phyloP scores from a whole-genome alignment of 2,113 vertebrate genomes.

The Larimichthys polyactis region DNA sequence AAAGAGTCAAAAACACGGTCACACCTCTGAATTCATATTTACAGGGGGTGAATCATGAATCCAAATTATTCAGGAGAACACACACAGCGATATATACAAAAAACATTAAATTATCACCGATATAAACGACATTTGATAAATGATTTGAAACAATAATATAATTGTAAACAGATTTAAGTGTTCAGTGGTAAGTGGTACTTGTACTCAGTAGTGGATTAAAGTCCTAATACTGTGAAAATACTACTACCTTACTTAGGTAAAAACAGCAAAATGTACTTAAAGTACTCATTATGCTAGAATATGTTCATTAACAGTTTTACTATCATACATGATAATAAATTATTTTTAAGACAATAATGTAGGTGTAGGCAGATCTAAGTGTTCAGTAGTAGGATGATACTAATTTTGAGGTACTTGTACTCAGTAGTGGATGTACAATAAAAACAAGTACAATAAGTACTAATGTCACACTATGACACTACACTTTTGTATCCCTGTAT shows the following conservation, averaged over 20 bases:
- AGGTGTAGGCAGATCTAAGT: background rate
- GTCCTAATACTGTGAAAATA: background rate
- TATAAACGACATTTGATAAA: background rate
- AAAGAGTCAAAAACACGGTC: slow-evolving; percentile 14
- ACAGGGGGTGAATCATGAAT: background rate
- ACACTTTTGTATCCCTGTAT: too few species aligned
- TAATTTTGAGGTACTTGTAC: background rate
- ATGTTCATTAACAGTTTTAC: too few species aligned
- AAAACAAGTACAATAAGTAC: background rate
- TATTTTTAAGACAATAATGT: background rate
- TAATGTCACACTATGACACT: background rate
- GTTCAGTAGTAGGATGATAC: background rate
- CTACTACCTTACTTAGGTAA: background rate
- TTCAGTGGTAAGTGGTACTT: background rate
- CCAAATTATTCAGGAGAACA: background rate
- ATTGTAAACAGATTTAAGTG: background rate
- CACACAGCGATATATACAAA: background rate
- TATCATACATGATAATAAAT: background rate
- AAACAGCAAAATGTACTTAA: background rate
- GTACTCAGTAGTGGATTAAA: background rate
- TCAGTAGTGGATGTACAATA: too few species aligned
- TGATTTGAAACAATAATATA: background rate
- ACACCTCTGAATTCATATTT: slow-evolving; percentile 21
- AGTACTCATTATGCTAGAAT: background rate
- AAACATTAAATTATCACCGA: background rate